Evolutionary conservation across 1,140 invertebrate species (phyloP).

Genomic region (Cotesia chilonis): DNA sequence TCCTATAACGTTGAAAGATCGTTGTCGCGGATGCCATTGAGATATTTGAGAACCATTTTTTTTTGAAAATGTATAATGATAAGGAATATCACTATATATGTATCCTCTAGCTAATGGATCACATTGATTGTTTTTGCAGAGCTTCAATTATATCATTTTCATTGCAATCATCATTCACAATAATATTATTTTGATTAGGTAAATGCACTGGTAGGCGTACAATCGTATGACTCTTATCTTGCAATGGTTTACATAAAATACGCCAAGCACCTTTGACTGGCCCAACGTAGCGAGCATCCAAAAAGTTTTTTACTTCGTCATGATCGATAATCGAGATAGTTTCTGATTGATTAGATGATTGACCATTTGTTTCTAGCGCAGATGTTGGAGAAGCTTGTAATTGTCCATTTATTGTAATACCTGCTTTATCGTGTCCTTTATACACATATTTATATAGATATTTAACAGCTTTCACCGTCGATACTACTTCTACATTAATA

Average conservation of each 20-base stretch:
- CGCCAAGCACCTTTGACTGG: no score
- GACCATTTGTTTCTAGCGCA: not conserved
- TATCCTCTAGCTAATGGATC: not conserved
- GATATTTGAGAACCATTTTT: no score
- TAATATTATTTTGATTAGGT: conserved; percentile 2
- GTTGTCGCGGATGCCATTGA: no score
- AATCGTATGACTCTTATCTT: not conserved
- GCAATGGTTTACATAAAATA: not conserved
- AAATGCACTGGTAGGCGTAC: not conserved
- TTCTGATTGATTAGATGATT: no score
- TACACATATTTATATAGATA: conserved; percentile 25
- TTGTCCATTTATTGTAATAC: not conserved
- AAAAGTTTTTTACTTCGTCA: no score
- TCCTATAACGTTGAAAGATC: no score
- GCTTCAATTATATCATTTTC: not conserved
- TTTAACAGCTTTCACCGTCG: conserved; percentile 34
- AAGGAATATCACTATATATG: not conserved
- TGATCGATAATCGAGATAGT: no score
- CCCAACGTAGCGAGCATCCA: no score
- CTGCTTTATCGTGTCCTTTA: not conserved
- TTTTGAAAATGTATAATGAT: not conserved
- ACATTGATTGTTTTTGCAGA: not conserved
- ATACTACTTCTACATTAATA: conserved; percentile 34
- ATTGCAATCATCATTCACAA: conserved; percentile 1
- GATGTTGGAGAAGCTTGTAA: not conserved